These are phyloP conservation scores for Bombus cullumanus DNA, from an alignment of 1,140 invertebrate genomes.

Conservation along the genomic window DNA sequence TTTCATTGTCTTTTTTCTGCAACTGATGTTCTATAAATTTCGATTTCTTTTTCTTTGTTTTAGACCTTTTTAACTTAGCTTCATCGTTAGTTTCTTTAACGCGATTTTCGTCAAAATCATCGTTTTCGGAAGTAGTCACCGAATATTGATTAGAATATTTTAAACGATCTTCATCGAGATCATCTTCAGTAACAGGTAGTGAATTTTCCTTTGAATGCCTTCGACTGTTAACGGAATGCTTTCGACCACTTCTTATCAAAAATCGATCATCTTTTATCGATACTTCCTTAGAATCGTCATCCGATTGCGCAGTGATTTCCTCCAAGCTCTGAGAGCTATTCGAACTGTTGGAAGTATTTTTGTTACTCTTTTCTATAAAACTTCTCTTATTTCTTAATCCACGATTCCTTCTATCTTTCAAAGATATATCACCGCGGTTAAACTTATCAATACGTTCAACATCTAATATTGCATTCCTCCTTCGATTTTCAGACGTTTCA, in stretches of 20 bases:
- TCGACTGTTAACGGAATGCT: not conserved
- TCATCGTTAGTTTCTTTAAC: not conserved
- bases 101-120: not conserved
- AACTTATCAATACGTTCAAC: not conserved
- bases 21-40: not conserved
- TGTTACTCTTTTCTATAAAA: not conserved
- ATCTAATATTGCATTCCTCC: too few relatives aligned
- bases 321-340: constrained; percentile 25
- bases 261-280: not conserved
- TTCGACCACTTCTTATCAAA: not conserved
- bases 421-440: not conserved
- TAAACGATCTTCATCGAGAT: not conserved
- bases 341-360: not conserved
- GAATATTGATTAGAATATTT: not conserved
- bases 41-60: not conserved
- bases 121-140: not conserved
- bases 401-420: not conserved
- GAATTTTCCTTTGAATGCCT: not conserved
- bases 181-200: not conserved
- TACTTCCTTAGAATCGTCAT: constrained; percentile 15
- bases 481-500: not conserved
- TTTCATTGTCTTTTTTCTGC: not conserved
- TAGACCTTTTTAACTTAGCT: not conserved
- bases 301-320: constrained; percentile 25
- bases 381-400: constrained; percentile 11